Evolutionary conservation across 2,797 vertebrate genomes (phyloP), one percentile per base, ranked within the genome.

Genomic region (Glossophaga mutica): DNA sequence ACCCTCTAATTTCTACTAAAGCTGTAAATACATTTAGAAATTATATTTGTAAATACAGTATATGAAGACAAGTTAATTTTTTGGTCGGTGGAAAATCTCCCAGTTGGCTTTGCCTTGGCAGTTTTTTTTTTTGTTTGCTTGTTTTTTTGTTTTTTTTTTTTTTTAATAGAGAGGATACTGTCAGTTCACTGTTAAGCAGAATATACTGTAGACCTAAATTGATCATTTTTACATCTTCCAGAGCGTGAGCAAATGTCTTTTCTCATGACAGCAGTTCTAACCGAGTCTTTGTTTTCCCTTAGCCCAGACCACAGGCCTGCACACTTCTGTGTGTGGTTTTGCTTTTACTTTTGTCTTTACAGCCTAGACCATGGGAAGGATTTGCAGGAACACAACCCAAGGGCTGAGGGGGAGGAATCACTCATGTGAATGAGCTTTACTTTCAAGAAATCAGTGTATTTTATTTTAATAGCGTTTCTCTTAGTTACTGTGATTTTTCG

Each of bases 401-500:
- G 98, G 98, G 98, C 98, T 98, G 97, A 97, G 97, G 97, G 93
- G 97, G 97, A 95, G 96, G 96, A 96, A 98, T 93, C 96, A 97
- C 92, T 96, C 94, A 29, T 83, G 92, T 96, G 96, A 97, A 97
- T 97, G 98, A 98, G 98, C 98, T 98, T 98, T 98, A 98, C 98
- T 97, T 98, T 98, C 79, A 90, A 96, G 73, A 93, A 83, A 97
- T 87, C 90, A 32, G 19, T 97, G 90, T 98, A 44, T 97, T 92
- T 98, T 83, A 96, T 98, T 98, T 98, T 92, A 97, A 97, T 96
- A 85, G 55, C 97, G 76, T 98, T 98, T 96, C 94, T 98, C 86
- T 98, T 98, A 97, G 97, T 98, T 98, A 98, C 98, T 98, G 98
- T 99, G 98, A 98, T 98, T 98, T 95, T 97, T 98, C 97, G 95